Evolutionary conservation across 2,888 invertebrate genomes (phyloP).

Genomic region (Glyphotaelius pellucidus): DNA sequence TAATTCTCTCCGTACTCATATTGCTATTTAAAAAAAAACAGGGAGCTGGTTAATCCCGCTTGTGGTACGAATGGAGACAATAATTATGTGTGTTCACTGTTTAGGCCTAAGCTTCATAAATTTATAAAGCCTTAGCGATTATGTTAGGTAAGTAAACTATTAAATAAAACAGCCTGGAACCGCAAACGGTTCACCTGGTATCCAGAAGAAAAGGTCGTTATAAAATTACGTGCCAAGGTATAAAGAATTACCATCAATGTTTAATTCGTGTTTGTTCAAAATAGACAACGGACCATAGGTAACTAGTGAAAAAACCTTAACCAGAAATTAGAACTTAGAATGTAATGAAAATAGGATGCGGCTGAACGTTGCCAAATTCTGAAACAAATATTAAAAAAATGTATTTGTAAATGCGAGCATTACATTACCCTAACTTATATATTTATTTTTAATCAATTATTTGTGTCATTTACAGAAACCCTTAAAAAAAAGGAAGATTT

Average conservation of each 20-base stretch:
- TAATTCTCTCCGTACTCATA: too few relatives aligned
- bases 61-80: neutral
- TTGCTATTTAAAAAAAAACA: neutral
- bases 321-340: too few relatives aligned
- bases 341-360: too few relatives aligned
- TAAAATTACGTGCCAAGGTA: neutral
- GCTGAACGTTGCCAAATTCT: too few relatives aligned
- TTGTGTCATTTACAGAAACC: too few relatives aligned
- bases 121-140: neutral
- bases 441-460: too few relatives aligned
- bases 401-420: too few relatives aligned
- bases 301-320: neutral
- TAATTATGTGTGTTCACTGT: neutral
- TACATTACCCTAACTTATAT: too few relatives aligned
- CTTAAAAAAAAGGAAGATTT: too few relatives aligned
- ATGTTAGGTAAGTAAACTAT: neutral
- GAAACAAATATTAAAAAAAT: too few relatives aligned
- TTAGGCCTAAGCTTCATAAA: neutral
- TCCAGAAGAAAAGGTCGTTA: neutral
- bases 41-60: neutral
- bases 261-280: neutral
- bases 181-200: neutral
- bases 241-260: neutral
- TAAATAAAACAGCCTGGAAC: neutral
- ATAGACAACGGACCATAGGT: neutral